A percentile compares a stretch with the other conserved stretches of the same genome.
phyloP scores from a whole-genome alignment of 2,888 invertebrate species.

The Agrochola lota region DNA sequence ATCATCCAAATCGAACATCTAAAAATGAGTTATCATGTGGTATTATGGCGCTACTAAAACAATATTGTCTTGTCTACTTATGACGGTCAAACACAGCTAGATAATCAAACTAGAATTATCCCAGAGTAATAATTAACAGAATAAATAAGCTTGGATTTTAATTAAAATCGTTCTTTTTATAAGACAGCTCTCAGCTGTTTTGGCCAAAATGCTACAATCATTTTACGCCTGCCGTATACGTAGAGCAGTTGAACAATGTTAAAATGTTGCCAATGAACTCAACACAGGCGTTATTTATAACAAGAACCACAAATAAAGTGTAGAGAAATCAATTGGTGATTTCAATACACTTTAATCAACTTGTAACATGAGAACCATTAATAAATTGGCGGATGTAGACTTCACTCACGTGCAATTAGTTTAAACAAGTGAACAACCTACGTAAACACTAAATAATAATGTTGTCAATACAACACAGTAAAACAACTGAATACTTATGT shows the following conservation, averaged over 20 bases:
- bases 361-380: constrained; percentile 13
- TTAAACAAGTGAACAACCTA: constrained; percentile 5
- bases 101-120: not conserved
- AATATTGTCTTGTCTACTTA: not conserved
- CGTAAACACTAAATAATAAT: not conserved
- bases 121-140: not conserved
- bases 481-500: not conserved
- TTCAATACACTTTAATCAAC: constrained; percentile 9
- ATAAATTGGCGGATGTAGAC: constrained; percentile 16
- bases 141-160: not conserved
- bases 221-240: constrained; percentile 11
- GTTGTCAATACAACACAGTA: not conserved
- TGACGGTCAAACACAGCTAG: not conserved
- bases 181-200: not conserved
- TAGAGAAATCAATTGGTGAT: not conserved
- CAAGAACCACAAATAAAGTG: not conserved
- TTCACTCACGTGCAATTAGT: constrained; percentile 8
- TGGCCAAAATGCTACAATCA: not conserved
- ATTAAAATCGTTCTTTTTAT: not conserved
- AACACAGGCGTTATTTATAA: constrained; percentile 41
- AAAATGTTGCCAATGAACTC: constrained; percentile 27
- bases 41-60: constrained; percentile 1
- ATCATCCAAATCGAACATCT: not conserved
- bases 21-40: not conserved
- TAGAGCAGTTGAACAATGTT: constrained; percentile 26